These are phyloP conservation scores for Hiodon tergisus DNA, from an alignment of 2,113 vertebrate genomes.

Conservation along the genomic window DNA sequence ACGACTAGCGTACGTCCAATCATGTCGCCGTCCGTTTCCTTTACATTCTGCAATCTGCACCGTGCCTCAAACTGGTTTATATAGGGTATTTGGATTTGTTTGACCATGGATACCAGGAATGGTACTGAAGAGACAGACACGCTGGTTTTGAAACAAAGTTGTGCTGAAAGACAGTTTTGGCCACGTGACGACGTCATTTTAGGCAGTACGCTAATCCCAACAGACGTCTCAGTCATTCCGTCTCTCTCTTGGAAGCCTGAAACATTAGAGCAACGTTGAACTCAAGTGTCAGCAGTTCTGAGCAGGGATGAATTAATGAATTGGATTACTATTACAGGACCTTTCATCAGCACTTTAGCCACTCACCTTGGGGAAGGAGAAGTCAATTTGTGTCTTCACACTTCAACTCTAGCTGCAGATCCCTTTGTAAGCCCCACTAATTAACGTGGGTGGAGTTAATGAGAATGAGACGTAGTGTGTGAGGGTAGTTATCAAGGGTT, in stretches of 20 bases:
- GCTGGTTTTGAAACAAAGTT: too few relatives aligned
- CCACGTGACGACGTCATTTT: too few relatives aligned
- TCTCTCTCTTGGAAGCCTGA: neutral
- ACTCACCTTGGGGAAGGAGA: slow-evolving; percentile 26
- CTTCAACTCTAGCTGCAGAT: neutral
- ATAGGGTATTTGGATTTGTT: too few relatives aligned
- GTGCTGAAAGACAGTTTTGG: too few relatives aligned
- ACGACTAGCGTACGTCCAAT: too few relatives aligned
- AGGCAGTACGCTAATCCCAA: neutral
- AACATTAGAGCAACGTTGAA: slow-evolving; percentile 1
- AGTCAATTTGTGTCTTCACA: slow-evolving; percentile 20
- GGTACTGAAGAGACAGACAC: too few relatives aligned
- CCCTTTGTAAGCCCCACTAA: slow-evolving; percentile 7
- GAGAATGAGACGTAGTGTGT: too few relatives aligned
- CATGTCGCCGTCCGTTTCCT: too few relatives aligned
- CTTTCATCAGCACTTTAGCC: slow-evolving; percentile 23
- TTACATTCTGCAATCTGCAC: too few relatives aligned
- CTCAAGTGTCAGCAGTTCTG: slow-evolving; percentile 11
- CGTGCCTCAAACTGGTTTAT: too few relatives aligned
- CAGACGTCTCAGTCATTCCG: neutral
- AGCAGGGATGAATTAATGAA: slow-evolving; percentile 24
- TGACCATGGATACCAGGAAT: too few relatives aligned
- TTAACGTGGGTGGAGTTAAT: neutral
- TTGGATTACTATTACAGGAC: slow-evolving; percentile 25
- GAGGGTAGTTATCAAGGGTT: too few relatives aligned